A percentile compares a stretch with the other conserved stretches of the same genome.
These are phyloP conservation scores for Entelurus aequoreus DNA, from an alignment of 2,113 vertebrate genomes.

Conservation along the genomic window DNA sequence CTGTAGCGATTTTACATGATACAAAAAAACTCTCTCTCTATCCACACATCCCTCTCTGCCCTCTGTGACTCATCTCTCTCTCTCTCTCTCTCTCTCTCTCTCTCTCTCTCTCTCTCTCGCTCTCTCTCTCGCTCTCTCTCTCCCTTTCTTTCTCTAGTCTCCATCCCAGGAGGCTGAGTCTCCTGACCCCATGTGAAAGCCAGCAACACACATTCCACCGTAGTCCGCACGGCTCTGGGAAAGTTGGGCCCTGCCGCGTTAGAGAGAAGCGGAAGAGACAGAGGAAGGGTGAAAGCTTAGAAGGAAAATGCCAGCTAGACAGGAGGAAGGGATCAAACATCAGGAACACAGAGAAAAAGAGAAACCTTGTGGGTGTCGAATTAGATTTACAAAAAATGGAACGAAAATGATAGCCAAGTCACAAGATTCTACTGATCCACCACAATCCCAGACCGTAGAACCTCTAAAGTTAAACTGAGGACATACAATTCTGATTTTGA, in stretches of 20 bases:
- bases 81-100: slow-evolving; percentile 15
- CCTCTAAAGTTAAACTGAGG: no score
- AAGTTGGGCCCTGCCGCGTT: slow-evolving; percentile 62
- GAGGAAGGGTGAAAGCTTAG: slow-evolving; percentile 15
- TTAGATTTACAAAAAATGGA: background rate
- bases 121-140: slow-evolving; percentile 17
- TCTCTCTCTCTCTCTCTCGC: slow-evolving; percentile 21
- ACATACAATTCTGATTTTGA: no score
- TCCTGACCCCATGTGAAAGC: slow-evolving; percentile 81
- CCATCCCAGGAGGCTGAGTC: slow-evolving; percentile 67
- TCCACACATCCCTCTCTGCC: slow-evolving; percentile 26
- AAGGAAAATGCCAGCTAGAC: slow-evolving; percentile 14
- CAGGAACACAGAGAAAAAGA: background rate
- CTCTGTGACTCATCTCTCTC: slow-evolving; percentile 44
- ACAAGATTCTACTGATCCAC: background rate
- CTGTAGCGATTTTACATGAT: background rate
- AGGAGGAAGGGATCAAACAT: background rate
- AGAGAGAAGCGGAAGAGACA: slow-evolving; percentile 14
- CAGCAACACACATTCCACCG: slow-evolving; percentile 79
- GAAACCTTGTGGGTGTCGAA: background rate
- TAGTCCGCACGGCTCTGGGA: slow-evolving; percentile 81
- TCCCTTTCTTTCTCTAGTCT: slow-evolving; percentile 22
- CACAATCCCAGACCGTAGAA: no score
- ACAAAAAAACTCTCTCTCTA: slow-evolving; percentile 10
- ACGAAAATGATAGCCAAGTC: slow-evolving; percentile 1